Percentiles rank a stretch among this genome's conserved stretches.
These are phyloP conservation scores for Elmis aenea DNA, from an alignment of 2,888 invertebrate species.

Conservation along the genomic window DNA sequence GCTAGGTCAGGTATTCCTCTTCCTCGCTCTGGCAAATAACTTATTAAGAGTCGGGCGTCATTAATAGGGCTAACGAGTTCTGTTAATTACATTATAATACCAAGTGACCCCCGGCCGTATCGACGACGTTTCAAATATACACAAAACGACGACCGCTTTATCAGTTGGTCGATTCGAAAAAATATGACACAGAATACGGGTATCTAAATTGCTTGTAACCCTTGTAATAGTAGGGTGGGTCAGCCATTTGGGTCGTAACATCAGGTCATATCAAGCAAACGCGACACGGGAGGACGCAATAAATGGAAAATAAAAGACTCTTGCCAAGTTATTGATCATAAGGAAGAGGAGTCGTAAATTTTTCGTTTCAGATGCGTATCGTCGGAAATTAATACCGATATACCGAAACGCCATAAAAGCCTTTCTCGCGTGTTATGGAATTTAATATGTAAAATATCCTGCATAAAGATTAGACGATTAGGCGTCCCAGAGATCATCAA, in stretches of 20 bases:
- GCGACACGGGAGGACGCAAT: conserved; percentile 27
- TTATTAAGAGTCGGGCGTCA: conserved; percentile 17
- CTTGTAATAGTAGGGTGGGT: conserved; percentile 28
- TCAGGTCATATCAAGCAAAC: conserved; percentile 27
- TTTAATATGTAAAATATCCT: too few relatives aligned
- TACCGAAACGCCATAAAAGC: too few relatives aligned
- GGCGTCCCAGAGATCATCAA: too few relatives aligned
- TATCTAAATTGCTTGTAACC: conserved; percentile 30
- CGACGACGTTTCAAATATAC: conserved; percentile 3
- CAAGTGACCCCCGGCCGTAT: conserved; percentile 2
- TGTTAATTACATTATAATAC: conserved; percentile 12
- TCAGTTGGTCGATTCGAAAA: conserved; percentile 13
- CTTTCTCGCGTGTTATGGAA: too few relatives aligned
- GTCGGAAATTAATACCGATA: background rate
- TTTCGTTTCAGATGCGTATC: background rate
- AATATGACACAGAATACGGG: conserved; percentile 14
- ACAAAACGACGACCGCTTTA: background rate
- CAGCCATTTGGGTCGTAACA: conserved; percentile 26
- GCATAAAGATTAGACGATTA: too few relatives aligned
- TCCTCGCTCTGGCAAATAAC: conserved; percentile 17
- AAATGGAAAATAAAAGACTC: conserved; percentile 31
- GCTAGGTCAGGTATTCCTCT: conserved; percentile 13
- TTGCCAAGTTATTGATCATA: conserved; percentile 15
- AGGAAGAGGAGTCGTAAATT: conserved; percentile 1
- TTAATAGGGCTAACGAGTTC: conserved; percentile 17